These are phyloP conservation scores for Troides oblongomaculatus DNA, from an alignment of 2,888 invertebrate genomes.

Conservation along the genomic window DNA sequence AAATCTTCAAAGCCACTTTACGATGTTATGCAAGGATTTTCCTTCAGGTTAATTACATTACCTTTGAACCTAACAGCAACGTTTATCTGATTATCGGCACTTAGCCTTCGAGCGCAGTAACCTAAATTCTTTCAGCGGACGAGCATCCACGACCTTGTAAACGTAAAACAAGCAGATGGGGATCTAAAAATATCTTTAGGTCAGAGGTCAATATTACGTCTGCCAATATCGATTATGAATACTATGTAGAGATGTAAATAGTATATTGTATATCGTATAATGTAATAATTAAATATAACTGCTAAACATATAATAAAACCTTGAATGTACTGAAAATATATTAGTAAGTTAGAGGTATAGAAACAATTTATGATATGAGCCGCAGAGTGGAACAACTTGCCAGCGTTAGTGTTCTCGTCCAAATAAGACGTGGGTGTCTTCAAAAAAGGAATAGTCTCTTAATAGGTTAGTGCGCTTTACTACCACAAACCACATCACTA, in stretches of 20 bases:
- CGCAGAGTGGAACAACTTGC: no score
- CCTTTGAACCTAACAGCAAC: conserved; percentile 40
- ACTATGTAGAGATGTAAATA: background rate
- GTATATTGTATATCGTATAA: no score
- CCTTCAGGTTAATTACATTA: conserved; percentile 32
- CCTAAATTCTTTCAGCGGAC: conserved; percentile 77
- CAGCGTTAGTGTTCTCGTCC: no score
- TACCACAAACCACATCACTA: no score
- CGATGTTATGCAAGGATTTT: conserved; percentile 26
- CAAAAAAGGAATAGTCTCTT: no score
- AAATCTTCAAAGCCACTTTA: conserved; percentile 28
- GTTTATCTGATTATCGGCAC: conserved; percentile 62
- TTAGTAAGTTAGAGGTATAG: no score
- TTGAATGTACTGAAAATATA: no score
- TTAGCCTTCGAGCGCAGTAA: conserved; percentile 64
- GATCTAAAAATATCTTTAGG: conserved; percentile 71
- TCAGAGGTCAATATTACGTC: conserved; percentile 54
- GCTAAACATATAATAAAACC: no score
- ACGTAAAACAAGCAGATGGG: conserved; percentile 53
- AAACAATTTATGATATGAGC: no score
- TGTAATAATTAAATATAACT: no score
- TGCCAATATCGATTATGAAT: background rate
- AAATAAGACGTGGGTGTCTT: no score
- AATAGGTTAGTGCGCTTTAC: no score
- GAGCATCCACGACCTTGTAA: conserved; percentile 61